Percentiles rank a stretch among this genome's conserved stretches.
Evolutionary conservation across 2,113 vertebrate species (phyloP).

Genomic region (Sebastes fasciatus): DNA sequence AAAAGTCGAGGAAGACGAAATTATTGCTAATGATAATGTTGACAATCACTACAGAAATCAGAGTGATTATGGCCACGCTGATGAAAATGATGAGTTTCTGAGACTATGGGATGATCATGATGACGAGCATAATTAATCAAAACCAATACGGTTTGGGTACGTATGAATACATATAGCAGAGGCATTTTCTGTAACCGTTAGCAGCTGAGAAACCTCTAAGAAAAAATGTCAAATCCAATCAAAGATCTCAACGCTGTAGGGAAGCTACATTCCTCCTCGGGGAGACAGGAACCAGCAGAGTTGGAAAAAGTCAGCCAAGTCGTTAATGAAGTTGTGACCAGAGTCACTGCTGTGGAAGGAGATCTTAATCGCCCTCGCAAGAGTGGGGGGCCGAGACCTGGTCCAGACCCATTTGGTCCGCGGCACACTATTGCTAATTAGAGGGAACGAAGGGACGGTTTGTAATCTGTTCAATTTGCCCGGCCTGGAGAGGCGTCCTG

Average conservation of each 20-base stretch:
- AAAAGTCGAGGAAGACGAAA: conserved; percentile 40
- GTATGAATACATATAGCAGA: neutral
- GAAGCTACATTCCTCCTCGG: conserved; percentile 35
- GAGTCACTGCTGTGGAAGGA: conserved; percentile 49
- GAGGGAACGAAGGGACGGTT: conserved; percentile 56
- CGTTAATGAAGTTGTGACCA: conserved; percentile 76
- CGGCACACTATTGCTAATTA: conserved; percentile 68
- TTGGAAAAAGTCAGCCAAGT: conserved; percentile 68
- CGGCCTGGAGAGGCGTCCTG: conserved; percentile 57
- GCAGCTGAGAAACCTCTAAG: conserved; percentile 1
- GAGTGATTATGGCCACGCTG: conserved; percentile 46
- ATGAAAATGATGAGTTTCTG: conserved; percentile 59
- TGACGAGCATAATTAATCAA: conserved; percentile 26
- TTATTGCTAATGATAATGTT: conserved; percentile 49
- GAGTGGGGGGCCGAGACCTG: conserved; percentile 55
- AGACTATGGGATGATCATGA: conserved; percentile 17
- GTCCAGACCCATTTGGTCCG: conserved; percentile 66
- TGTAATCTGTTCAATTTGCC: conserved; percentile 76
- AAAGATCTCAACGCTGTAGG: conserved; percentile 20
- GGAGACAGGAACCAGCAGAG: conserved; percentile 39
- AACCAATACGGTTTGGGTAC: conserved; percentile 9
- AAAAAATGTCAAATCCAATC: conserved; percentile 13
- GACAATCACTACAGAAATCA: conserved; percentile 53
- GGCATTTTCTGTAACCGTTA: neutral
- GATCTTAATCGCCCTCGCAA: conserved; percentile 66